A percentile compares a stretch with the other conserved stretches of the same genome.
Conservation (phyloP, 2,113 vertebrate species). For the Mohoua ochrocephala region DNA sequence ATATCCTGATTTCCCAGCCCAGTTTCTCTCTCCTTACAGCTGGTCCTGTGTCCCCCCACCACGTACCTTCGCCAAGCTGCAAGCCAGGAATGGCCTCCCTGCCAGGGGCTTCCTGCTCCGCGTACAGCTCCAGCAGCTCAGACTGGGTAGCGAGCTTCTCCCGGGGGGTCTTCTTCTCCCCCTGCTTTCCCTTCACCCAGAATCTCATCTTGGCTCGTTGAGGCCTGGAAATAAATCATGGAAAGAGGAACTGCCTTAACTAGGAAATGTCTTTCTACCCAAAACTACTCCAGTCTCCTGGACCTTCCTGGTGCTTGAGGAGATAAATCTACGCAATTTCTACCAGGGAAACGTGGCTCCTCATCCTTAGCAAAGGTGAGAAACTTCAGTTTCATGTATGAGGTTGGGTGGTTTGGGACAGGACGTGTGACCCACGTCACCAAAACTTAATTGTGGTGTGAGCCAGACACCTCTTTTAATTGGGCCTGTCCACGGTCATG, state of each 20-base stretch:
- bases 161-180: slow-evolving; percentile 83
- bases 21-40: not conserved
- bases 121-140: slow-evolving; percentile 72
- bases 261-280: not conserved
- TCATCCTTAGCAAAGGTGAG: accelerated
- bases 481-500: not conserved
- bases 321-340: not conserved
- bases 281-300: not conserved
- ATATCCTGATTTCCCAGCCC: not conserved
- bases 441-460: not conserved
- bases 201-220: slow-evolving; percentile 90
- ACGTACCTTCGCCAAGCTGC: slow-evolving; percentile 80
- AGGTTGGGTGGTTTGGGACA: not conserved
- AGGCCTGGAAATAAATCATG: slow-evolving; percentile 69
- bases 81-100: slow-evolving; percentile 68
- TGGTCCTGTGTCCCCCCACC: not conserved
- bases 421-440: accelerated
- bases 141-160: slow-evolving; percentile 80
- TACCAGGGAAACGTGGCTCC: not conserved
- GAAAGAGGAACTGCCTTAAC: not conserved
- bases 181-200: slow-evolving; percentile 89
- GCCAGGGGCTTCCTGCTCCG: slow-evolving; percentile 56
- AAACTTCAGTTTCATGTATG: not conserved
- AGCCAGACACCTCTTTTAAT: not conserved
- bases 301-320: not conserved